Conservation (phyloP, 2,888 invertebrate genomes). For the Schizotus pectinicornis region DNA sequence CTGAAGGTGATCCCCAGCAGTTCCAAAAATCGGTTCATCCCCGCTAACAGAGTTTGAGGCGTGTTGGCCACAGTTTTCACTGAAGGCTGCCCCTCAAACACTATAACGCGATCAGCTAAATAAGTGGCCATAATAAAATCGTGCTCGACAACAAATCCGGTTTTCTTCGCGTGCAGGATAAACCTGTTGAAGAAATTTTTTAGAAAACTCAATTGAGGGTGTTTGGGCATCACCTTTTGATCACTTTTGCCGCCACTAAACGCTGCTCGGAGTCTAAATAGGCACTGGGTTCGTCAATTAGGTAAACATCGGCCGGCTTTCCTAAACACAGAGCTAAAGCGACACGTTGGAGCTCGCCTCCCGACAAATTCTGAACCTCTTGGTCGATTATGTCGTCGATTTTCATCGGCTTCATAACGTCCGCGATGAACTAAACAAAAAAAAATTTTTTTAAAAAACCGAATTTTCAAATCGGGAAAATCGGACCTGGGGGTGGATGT, state of each 20-base stretch:
- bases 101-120: slow-evolving; percentile 96
- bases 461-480: not conserved
- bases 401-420: slow-evolving; percentile 97
- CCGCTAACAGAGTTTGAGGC: slow-evolving; percentile 91
- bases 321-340: slow-evolving; percentile 96
- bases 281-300: slow-evolving; percentile 98
- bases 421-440: slow-evolving; percentile 83
- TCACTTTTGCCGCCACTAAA: slow-evolving; percentile 98
- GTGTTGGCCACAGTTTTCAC: slow-evolving; percentile 86
- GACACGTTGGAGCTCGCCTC: slow-evolving; percentile 98
- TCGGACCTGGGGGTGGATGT: slow-evolving; percentile 90
- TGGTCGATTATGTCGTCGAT: slow-evolving; percentile 98
- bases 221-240: slow-evolving; percentile 75
- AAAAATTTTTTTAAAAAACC: slow-evolving; percentile 34
- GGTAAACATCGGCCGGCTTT: slow-evolving; percentile 98
- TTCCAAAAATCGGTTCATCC: slow-evolving; percentile 98
- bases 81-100: slow-evolving; percentile 95
- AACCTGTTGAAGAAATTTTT: slow-evolving; percentile 69
- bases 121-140: slow-evolving; percentile 99
- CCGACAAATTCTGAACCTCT: slow-evolving; percentile 97
- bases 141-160: slow-evolving; percentile 99
- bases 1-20: slow-evolving; percentile 97
- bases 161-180: slow-evolving; percentile 98
- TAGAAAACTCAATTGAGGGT: not conserved
- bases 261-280: slow-evolving; percentile 99